phyloP scores from a whole-genome alignment of 2,797 vertebrate species.

The Thamnophis elegans region DNA sequence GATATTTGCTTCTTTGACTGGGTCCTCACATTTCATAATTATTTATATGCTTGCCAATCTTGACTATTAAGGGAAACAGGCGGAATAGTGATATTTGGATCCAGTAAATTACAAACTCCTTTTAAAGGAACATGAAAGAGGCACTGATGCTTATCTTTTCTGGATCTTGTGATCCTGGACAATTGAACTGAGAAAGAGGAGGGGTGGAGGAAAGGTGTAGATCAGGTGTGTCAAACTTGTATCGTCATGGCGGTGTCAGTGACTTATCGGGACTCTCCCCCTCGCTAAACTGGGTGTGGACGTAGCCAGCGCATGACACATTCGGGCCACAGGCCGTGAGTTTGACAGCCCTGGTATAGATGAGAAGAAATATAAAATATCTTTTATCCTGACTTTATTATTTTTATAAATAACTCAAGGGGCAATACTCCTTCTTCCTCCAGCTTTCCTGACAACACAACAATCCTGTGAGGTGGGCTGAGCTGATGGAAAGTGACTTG shows the following conservation, averaged over 20 bases:
- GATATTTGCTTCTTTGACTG: rapidly evolving
- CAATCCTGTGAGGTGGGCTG: not conserved
- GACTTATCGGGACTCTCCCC: no score
- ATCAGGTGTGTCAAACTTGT: not conserved
- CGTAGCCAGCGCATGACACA: no score
- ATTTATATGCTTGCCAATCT: not conserved
- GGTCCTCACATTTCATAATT: not conserved
- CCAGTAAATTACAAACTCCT: not conserved
- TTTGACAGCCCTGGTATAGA: no score
- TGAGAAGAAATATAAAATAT: no score
- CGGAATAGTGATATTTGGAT: not conserved
- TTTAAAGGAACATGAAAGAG: not conserved
- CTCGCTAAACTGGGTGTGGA: no score
- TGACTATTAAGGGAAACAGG: not conserved
- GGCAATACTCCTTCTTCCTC: not conserved
- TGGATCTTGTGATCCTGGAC: not conserved
- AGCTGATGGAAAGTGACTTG: not conserved
- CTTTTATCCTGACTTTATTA: not conserved
- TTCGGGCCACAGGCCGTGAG: no score
- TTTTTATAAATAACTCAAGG: not conserved
- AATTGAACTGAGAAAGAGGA: not conserved
- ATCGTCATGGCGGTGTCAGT: no score
- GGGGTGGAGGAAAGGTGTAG: not conserved
- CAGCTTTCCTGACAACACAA: not conserved
- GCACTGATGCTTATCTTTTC: not conserved